Conservation (phyloP, 2,888 invertebrate genomes). For the Synergus japonicus region DNA sequence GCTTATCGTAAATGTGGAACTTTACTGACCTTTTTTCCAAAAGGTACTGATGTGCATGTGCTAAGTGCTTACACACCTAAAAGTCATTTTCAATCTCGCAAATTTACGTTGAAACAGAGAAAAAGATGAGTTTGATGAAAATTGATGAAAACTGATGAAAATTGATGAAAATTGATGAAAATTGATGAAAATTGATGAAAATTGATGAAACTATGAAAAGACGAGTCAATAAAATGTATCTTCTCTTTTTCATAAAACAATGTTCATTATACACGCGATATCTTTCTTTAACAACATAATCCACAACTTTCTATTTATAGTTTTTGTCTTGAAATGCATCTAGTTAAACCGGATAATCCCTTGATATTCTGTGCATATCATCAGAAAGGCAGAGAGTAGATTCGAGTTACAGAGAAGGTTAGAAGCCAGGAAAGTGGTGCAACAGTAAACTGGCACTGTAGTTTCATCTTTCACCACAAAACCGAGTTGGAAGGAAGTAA, state of each 20-base stretch:
- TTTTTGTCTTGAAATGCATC: background rate
- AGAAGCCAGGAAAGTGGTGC: slow-evolving; percentile 49
- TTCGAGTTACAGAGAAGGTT: slow-evolving; percentile 46
- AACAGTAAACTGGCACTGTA: slow-evolving; percentile 43
- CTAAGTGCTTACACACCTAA: slow-evolving; percentile 22
- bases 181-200: too few species aligned
- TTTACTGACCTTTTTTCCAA: slow-evolving; percentile 24
- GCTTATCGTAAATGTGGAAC: slow-evolving; percentile 30
- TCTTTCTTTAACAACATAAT: background rate
- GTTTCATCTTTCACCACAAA: slow-evolving; percentile 50
- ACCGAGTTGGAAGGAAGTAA: slow-evolving; percentile 44
- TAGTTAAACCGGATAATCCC: background rate
- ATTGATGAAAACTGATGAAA: background rate
- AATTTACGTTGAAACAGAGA: slow-evolving; percentile 2
- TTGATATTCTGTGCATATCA: slow-evolving; percentile 23
- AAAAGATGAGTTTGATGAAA: background rate
- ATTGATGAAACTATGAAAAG: background rate
- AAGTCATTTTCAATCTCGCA: slow-evolving; percentile 14
- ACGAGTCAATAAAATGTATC: background rate
- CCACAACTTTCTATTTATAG: background rate
- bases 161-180: background rate
- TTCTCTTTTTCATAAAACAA: too few species aligned
- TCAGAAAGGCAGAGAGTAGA: slow-evolving; percentile 43
- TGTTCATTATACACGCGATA: too few species aligned
- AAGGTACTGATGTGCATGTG: slow-evolving; percentile 21